Base-by-base conservation (phyloP, 2,888 invertebrate genomes). In the Calameuta idolon region DNA sequence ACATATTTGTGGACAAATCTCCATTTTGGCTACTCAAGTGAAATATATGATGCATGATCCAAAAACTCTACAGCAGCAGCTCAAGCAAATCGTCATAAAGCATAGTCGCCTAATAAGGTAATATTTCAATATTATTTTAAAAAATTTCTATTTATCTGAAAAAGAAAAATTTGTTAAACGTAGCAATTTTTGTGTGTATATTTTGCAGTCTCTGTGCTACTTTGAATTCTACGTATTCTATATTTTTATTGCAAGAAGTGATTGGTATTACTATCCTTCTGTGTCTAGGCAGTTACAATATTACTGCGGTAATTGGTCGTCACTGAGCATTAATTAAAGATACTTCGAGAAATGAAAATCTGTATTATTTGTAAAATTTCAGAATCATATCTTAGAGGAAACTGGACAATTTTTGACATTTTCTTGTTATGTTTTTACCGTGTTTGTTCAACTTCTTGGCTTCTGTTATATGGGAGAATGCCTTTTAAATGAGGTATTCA, bases 401-500 rank as follows among this genome's bases (percentile, higher is more conserved):
- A 55, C 40, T 15, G 40, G 23, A 23, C 4, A 23, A 11, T 74
- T 77, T 33, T 15, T 75, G 1, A 77, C 77, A 33, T 77, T 77
- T 71, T 33, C 34, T 35, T 33, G 83, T 11, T 81, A 79, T 37
- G 75, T 79, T 34, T 35, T 80, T 69, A 77, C 85, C 40, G 82
- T 82, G 34, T 77, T 82, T 2, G 75, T 79, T 69, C 33, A 82
- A 34, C 80, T 85, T 2, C 83, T 80, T 69, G 82, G 79, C 34
- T 85, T 83, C 34, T 85, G 85, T 73, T 75, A 82, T 30, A 83
- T 85, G 69, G 84, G 85, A 1, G 85, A 85, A 76, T 82, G 76
- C 71, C 80, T 85, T 12, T 81, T 82, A 69, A 77, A 81, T 1
- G 83, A 85, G 81, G 85, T 83, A 55, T 23, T 55, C 5, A 55